Conservation (phyloP, 1,140 invertebrate genomes). For the Bombus soroeensis region DNA sequence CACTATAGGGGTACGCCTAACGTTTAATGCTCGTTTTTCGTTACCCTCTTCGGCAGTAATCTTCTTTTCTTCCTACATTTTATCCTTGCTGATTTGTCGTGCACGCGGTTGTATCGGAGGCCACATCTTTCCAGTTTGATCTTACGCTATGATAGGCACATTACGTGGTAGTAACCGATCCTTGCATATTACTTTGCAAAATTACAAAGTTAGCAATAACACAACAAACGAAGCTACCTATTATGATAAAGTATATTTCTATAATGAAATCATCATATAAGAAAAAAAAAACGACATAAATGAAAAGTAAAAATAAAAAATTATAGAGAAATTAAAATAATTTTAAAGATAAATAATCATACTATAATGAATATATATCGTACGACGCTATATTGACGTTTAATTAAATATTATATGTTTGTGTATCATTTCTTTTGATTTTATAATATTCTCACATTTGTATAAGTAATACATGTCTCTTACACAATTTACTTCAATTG, state of each 20-base stretch:
- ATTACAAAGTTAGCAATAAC: not conserved
- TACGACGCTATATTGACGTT: too few relatives aligned
- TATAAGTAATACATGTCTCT: too few relatives aligned
- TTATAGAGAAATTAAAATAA: too few relatives aligned
- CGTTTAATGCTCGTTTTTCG: constrained; percentile 62
- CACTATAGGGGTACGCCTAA: constrained; percentile 40
- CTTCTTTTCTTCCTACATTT: constrained; percentile 24
- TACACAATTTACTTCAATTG: too few relatives aligned
- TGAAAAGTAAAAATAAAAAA: too few relatives aligned
- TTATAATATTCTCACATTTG: too few relatives aligned
- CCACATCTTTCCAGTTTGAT: not conserved
- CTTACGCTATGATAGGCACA: not conserved
- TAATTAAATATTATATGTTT: too few relatives aligned
- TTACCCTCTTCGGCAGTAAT: constrained; percentile 35
- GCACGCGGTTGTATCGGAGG: not conserved
- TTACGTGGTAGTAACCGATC: not conserved
- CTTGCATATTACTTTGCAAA: not conserved
- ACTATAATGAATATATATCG: too few relatives aligned
- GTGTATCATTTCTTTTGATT: too few relatives aligned
- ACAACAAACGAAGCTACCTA: not conserved
- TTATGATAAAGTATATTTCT: not conserved
- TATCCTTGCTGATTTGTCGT: constrained; percentile 26
- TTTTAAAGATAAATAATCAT: too few relatives aligned
- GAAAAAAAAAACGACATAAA: not conserved
- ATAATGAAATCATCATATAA: not conserved